Base-by-base conservation (phyloP, 2,888 invertebrate genomes). In the Trisateles emortualis region DNA sequence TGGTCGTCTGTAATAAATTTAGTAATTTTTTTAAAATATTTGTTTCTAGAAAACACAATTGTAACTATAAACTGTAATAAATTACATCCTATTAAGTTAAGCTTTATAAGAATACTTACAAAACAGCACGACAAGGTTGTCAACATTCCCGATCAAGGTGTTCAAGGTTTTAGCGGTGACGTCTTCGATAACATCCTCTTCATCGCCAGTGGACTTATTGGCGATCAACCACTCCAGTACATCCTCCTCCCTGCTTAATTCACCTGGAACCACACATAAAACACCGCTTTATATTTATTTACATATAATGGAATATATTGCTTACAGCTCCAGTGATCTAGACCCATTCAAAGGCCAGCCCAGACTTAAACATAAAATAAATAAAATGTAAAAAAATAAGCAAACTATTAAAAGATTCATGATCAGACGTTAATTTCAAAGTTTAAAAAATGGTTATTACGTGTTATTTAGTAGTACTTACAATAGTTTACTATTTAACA, bases 161-260 rank as follows among this genome's bases (percentile, higher is more conserved):
- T 96, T 95, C 55, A 98, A 93, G 30, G 97, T 97, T 88, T 97
- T 97, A 52, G 96, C 95, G n/a, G 97, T 97, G 52, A 98, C 98
- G 82, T 98, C 98, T 89, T 98, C 98, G 74, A 98, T 98, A 50
- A 98, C 96, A 85, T 98, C 98, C 79, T 98, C 98, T 83, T 98
- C 98, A 82, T 98, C 98, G 38, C 97, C 98, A 32, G 97, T 97
- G 57, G 97, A 97, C 88, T 98, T 98, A 87, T 98, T 98, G 72
- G 97, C 96, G 60, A 98, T 97, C 81, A 98, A 93, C 98, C 98
- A 98, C 86, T 98, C 98, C 78, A 98, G 91, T 32, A 98, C 98
- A 83, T 98, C 97, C 86, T 98, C 98, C 88, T 98, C 98, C 78
- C 95, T 95, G 67, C 96, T 97, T 65, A 98, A 90, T 92, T 98